phyloP scores from a whole-genome alignment of 37 sponge, comb jelly and placozoan genomes.

The Agelas oroides region DNA sequence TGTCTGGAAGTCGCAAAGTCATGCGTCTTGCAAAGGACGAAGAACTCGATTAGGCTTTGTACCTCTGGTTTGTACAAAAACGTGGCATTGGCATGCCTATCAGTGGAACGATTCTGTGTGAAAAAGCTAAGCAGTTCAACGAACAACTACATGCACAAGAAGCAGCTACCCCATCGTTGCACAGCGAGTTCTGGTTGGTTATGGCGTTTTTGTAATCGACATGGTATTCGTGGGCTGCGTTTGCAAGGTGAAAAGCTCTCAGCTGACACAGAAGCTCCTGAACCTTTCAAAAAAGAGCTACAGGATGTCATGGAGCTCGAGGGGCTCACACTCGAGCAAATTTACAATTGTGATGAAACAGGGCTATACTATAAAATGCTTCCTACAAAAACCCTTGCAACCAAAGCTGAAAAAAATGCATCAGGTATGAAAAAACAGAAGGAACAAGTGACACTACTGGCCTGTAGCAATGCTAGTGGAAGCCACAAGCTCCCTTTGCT shows the following conservation, averaged over 20 bases:
- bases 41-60: conserved; percentile 16
- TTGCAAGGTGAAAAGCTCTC: conserved; percentile 39
- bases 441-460: too few species aligned
- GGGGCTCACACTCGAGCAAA: not conserved
- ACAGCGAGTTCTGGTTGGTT: conserved; percentile 2
- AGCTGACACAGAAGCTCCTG: conserved; percentile 5
- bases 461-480: too few species aligned
- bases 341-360: conserved; percentile 69
- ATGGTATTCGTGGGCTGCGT: conserved; percentile 23
- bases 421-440: too few species aligned
- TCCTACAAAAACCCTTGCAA: conserved; percentile 44
- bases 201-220: conserved; percentile 22
- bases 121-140: conserved; percentile 34
- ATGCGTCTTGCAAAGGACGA: conserved; percentile 20
- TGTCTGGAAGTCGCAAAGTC: not conserved
- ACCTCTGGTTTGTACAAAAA: conserved; percentile 30
- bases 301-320: not conserved
- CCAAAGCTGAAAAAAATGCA: conserved; percentile 26
- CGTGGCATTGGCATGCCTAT: conserved; percentile 12
- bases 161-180: not conserved
- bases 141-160: not conserved
- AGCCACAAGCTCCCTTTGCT: conserved; percentile 56
- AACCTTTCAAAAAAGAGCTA: not conserved
- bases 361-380: conserved; percentile 55
- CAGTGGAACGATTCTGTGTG: too few species aligned